These are phyloP conservation scores for Phrynocephalus guinanensis DNA, from an alignment of 2,797 vertebrate species.

Conservation along the genomic window DNA sequence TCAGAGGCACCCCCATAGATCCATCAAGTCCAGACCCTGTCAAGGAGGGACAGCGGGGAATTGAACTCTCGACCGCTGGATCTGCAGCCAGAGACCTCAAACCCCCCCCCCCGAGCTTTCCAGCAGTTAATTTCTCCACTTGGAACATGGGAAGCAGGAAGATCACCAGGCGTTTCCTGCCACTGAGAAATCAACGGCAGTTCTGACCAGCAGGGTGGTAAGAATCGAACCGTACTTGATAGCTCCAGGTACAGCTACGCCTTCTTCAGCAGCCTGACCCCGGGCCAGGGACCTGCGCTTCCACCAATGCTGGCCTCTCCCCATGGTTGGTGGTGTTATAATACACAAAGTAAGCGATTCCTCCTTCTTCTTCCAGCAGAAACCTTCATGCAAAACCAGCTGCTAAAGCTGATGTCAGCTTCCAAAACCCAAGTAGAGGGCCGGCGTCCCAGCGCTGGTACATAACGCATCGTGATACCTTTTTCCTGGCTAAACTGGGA, in stretches of 20 bases:
- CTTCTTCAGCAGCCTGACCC: not conserved
- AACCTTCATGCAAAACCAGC: too few species aligned
- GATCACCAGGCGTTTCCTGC: not conserved
- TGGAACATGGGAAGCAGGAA: too few species aligned
- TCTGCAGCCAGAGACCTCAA: too few species aligned
- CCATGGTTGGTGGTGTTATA: not conserved
- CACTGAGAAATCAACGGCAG: not conserved
- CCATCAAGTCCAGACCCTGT: too few species aligned
- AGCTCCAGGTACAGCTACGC: not conserved
- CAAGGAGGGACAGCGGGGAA: too few species aligned
- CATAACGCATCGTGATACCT: rapidly evolving
- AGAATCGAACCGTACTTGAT: not conserved
- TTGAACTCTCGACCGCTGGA: too few species aligned
- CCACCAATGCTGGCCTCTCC: not conserved
- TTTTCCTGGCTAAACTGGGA: not conserved
- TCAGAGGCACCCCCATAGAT: too few species aligned
- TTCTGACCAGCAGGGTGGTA: too few species aligned
- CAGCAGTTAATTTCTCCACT: too few species aligned
- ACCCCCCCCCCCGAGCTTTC: too few species aligned
- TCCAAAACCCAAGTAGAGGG: not conserved
- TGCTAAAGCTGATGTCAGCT: too few species aligned
- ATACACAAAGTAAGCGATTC: not conserved
- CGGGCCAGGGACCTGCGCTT: not conserved
- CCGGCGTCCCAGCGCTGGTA: not conserved
- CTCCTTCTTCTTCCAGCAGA: not conserved